Conservation (phyloP, 2,113 vertebrate species). For the Dipodomys stephensi region DNA sequence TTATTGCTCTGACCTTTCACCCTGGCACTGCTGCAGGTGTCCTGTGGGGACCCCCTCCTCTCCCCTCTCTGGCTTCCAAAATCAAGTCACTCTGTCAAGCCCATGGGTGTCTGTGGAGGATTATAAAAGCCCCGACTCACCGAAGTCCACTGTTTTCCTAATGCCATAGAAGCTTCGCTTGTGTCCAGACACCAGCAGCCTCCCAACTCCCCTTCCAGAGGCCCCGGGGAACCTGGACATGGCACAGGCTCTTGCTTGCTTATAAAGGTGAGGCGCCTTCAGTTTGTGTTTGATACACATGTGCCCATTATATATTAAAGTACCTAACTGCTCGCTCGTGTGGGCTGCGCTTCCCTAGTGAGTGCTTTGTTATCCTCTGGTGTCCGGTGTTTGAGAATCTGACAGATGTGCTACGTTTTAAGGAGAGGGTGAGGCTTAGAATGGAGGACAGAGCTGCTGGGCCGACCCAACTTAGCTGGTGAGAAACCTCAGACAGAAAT, state of each 20-base stretch:
- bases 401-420: slow-evolving; percentile 16
- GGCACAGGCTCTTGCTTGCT: background rate
- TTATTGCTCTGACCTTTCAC: background rate
- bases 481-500: slow-evolving; percentile 15
- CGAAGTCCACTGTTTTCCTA: background rate
- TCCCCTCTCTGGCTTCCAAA: slow-evolving; percentile 62
- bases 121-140: slow-evolving; percentile 49
- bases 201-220: background rate
- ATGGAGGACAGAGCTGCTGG: background rate
- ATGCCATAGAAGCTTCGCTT: slow-evolving; percentile 43
- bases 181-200: background rate
- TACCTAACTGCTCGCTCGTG: background rate
- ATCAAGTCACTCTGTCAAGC: slow-evolving; percentile 73
- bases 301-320: background rate
- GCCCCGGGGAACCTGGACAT: background rate
- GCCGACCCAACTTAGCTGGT: background rate
- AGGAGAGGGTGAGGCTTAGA: background rate
- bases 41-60: background rate
- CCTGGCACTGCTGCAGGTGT: background rate
- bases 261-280: slow-evolving; percentile 40
- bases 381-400: background rate
- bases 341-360: background rate
- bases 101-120: slow-evolving; percentile 60
- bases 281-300: background rate
- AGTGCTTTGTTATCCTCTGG: slow-evolving; percentile 31